A percentile compares a stretch with the other conserved stretches of the same genome.
Conservation (phyloP, 2,888 invertebrate species). For the Criorhina ranunculi region DNA sequence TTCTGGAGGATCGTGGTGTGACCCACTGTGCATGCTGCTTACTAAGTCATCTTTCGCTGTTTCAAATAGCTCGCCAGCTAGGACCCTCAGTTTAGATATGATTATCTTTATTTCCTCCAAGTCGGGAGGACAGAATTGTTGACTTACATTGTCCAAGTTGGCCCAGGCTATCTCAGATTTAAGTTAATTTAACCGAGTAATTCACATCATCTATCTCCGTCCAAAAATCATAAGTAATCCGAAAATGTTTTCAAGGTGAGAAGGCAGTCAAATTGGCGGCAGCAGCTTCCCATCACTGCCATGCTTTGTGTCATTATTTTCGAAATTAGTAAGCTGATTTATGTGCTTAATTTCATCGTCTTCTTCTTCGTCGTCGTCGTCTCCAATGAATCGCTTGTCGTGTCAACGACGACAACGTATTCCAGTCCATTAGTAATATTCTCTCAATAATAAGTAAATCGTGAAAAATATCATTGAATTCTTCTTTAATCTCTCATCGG, state of each 20-base stretch:
- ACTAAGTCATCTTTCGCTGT: no score
- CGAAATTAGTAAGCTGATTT: slow-evolving; percentile 23
- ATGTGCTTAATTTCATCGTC: slow-evolving; percentile 16
- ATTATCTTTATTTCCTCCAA: no score
- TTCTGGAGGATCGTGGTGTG: no score
- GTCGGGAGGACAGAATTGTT: no score
- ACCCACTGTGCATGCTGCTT: no score
- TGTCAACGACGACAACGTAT: background rate
- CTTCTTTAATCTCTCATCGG: slow-evolving; percentile 52
- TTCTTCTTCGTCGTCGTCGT: background rate
- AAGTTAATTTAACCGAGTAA: slow-evolving; percentile 1
- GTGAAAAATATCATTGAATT: slow-evolving; percentile 55
- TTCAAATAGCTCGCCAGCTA: no score
- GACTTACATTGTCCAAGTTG: no score
- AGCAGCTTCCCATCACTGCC: background rate
- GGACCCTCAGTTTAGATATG: no score
- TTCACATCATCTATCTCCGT: slow-evolving; percentile 5
- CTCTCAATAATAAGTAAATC: slow-evolving; percentile 56
- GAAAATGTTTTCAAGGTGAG: slow-evolving; percentile 46
- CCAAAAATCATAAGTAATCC: slow-evolving; percentile 38
- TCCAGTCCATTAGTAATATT: slow-evolving; percentile 52
- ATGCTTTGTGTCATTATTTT: background rate
- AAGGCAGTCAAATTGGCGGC: slow-evolving; percentile 12
- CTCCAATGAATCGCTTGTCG: background rate
- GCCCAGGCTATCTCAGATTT: no score